Conservation (phyloP, 2,113 vertebrate genomes). For the Copsychus sechellarum region DNA sequence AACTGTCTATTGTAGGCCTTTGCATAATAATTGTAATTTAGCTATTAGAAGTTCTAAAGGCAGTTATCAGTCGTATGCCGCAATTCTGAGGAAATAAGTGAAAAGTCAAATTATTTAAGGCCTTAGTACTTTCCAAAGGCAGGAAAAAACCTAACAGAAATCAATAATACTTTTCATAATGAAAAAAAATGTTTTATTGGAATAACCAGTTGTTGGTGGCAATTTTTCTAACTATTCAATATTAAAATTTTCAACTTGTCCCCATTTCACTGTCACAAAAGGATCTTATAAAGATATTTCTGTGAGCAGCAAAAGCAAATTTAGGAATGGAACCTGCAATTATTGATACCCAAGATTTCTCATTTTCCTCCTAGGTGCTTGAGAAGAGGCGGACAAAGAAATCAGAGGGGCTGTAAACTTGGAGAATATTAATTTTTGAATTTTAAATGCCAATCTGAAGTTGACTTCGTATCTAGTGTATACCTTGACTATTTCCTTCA, state of each 20-base stretch:
- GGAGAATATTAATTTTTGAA: neutral
- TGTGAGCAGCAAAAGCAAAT: neutral
- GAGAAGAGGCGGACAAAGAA: neutral
- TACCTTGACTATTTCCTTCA: neutral
- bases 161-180: slow-evolving; percentile 60
- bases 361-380: neutral
- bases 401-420: neutral
- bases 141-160: slow-evolving; percentile 7
- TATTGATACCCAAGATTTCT: neutral
- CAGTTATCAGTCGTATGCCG: slow-evolving; percentile 77
- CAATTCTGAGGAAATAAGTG: slow-evolving; percentile 65
- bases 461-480: neutral
- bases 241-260: slow-evolving; percentile 14
- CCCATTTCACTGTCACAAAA: neutral
- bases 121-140: slow-evolving; percentile 55
- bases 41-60: slow-evolving; percentile 78
- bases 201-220: slow-evolving; percentile 39
- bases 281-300: neutral
- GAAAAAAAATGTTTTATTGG: slow-evolving; percentile 36
- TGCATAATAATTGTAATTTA: slow-evolving; percentile 85
- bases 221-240: slow-evolving; percentile 43
- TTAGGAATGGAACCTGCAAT: neutral
- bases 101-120: slow-evolving; percentile 70
- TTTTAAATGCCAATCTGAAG: neutral
- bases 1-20: slow-evolving; percentile 79